phyloP scores from a whole-genome alignment of 2,797 vertebrate genomes.

The Remorina albescens region DNA sequence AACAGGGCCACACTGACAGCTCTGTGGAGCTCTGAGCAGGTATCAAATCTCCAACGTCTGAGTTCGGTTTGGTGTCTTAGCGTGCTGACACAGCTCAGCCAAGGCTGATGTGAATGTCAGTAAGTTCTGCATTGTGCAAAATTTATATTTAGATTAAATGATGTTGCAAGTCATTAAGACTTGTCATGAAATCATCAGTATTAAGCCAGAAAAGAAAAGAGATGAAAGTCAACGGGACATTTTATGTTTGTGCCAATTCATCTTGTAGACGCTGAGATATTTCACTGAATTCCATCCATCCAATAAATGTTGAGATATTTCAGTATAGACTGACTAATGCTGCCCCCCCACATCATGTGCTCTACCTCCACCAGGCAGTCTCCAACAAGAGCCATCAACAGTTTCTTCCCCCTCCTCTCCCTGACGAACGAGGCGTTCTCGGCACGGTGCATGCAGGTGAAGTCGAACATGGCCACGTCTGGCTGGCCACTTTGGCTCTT shows the following conservation, averaged over 20 bases:
- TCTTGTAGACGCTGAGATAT: background rate
- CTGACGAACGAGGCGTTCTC: conserved; percentile 91
- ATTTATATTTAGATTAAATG: background rate
- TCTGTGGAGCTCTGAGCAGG: background rate
- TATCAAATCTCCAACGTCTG: too few species aligned
- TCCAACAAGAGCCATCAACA: conserved; percentile 91
- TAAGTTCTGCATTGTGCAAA: background rate
- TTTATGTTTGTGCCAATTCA: background rate
- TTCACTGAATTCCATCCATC: too few species aligned
- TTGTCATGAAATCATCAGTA: too few species aligned
- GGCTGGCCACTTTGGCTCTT: conserved; percentile 79
- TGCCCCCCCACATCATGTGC: background rate
- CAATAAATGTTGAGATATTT: background rate
- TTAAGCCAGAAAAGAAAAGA: too few species aligned
- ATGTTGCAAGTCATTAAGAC: too few species aligned
- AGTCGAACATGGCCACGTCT: conserved; percentile 94
- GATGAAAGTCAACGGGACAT: too few species aligned
- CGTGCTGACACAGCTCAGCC: background rate
- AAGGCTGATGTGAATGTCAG: background rate
- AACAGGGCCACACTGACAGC: background rate
- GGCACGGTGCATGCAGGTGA: conserved; percentile 95
- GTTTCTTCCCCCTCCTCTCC: conserved; percentile 86
- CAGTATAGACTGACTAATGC: too few species aligned
- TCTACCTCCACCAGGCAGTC: conserved; percentile 96
- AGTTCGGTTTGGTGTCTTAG: background rate